phyloP scores from a whole-genome alignment of 2,797 vertebrate species.

The Diplodus puntazzo region DNA sequence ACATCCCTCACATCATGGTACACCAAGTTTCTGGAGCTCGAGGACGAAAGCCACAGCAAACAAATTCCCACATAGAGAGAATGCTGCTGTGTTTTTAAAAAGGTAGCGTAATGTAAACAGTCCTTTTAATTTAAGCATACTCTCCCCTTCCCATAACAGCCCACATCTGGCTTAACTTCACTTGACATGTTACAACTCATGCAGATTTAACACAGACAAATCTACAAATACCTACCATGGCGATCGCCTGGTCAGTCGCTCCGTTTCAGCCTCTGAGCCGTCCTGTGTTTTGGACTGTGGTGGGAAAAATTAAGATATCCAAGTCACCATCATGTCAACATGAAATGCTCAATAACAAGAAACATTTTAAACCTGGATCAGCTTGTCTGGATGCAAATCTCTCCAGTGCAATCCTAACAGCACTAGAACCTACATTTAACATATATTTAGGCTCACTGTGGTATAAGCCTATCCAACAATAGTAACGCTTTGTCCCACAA shows the following conservation, averaged over 20 bases:
- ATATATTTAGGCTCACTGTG: not conserved
- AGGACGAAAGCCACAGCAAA: conserved; percentile 1
- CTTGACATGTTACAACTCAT: not conserved
- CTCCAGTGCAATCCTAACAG: not conserved
- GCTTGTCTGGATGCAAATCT: not conserved
- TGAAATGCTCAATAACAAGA: not conserved
- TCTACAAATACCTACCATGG: conserved; percentile 87
- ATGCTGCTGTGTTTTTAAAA: not conserved
- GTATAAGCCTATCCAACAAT: not conserved
- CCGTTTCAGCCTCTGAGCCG: conserved; percentile 80
- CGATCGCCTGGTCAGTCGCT: conserved; percentile 87
- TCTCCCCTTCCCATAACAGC: not conserved
- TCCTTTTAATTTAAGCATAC: not conserved
- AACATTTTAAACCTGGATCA: not conserved
- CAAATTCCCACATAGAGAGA: conserved; percentile 20
- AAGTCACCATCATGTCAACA: not conserved
- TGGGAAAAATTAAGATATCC: conserved; percentile 19
- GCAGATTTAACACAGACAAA: not conserved
- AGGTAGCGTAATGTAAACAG: not conserved
- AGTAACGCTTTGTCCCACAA: not conserved
- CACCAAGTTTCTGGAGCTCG: conserved; percentile 1
- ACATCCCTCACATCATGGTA: conserved; percentile 45
- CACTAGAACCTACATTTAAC: not conserved
- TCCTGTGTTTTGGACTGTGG: conserved; percentile 82
- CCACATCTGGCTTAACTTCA: not conserved